Percentiles rank a stretch among this genome's conserved stretches.
Evolutionary conservation across 2,113 vertebrate genomes (phyloP).

Genomic region (Nipponia nippon): DNA sequence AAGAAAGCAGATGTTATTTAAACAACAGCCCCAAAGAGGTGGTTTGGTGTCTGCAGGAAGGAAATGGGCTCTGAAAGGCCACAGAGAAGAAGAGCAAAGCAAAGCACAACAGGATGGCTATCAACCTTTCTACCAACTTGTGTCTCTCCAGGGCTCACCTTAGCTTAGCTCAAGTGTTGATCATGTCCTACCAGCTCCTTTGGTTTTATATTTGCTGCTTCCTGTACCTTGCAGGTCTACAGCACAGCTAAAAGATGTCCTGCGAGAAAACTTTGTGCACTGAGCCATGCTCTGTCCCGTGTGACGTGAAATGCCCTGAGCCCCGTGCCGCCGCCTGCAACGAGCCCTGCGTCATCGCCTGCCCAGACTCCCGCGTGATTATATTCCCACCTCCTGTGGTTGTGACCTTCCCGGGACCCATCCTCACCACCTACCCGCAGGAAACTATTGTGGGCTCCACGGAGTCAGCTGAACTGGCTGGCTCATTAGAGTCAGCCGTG

Average conservation of each 20-base stretch:
- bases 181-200: rapidly evolving
- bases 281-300: not conserved
- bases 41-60: not conserved
- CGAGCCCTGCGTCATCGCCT: constrained; percentile 26
- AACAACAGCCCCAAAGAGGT: not conserved
- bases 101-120: not conserved
- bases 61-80: not conserved
- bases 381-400: constrained; percentile 49
- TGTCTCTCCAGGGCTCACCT: not conserved
- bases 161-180: not conserved
- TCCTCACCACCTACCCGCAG: constrained; percentile 53
- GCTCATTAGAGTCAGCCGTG: not conserved
- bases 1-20: not conserved
- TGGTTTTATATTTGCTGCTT: not conserved
- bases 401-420: constrained; percentile 35
- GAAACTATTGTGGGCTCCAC: constrained; percentile 41
- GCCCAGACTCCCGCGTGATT: constrained; percentile 23
- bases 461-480: not conserved
- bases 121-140: rapidly evolving
- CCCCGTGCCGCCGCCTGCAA: not conserved
- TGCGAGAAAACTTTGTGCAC: not conserved
- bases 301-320: not conserved
- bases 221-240: not conserved
- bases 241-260: not conserved
- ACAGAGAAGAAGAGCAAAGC: not conserved